Percentiles rank a stretch among this genome's conserved stretches.
phyloP scores from a whole-genome alignment of 2,888 invertebrate species.

The Leucophenga montana region DNA sequence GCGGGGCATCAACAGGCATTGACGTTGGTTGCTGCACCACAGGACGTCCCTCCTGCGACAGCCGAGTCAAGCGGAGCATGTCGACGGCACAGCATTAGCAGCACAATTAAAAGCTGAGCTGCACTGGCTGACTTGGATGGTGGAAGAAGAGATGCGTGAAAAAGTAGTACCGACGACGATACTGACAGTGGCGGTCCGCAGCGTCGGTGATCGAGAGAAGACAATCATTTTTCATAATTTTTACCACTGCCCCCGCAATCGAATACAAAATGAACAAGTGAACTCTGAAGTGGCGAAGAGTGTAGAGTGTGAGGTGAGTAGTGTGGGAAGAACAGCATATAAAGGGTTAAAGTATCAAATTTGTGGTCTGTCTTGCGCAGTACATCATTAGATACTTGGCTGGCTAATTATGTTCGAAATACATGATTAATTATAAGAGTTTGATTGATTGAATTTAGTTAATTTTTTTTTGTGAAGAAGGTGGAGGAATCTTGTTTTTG shows the following conservation, averaged over 20 bases:
- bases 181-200: conserved; percentile 29
- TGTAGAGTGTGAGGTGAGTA: background rate
- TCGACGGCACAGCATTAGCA: conserved; percentile 9
- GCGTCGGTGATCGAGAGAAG: conserved; percentile 27
- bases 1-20: conserved; percentile 64
- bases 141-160: background rate
- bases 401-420: conserved; percentile 64
- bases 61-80: conserved; percentile 42
- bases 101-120: conserved; percentile 44
- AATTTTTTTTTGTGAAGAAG: background rate
- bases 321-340: conserved; percentile 29
- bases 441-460: conserved; percentile 58
- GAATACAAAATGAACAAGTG: conserved; percentile 20
- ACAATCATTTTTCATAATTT: conserved; percentile 67
- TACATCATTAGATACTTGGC: conserved; percentile 62
- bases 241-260: conserved; percentile 62
- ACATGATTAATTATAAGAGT: conserved; percentile 63
- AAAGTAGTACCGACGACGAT: too few species aligned
- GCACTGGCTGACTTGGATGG: background rate
- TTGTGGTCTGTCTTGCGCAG: conserved; percentile 6
- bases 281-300: background rate
- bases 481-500: background rate
- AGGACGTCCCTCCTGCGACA: conserved; percentile 56
- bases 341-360: conserved; percentile 52
- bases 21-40: conserved; percentile 46